Evolutionary conservation across 2,797 vertebrate genomes (phyloP).

Genomic region (Alauda arvensis): DNA sequence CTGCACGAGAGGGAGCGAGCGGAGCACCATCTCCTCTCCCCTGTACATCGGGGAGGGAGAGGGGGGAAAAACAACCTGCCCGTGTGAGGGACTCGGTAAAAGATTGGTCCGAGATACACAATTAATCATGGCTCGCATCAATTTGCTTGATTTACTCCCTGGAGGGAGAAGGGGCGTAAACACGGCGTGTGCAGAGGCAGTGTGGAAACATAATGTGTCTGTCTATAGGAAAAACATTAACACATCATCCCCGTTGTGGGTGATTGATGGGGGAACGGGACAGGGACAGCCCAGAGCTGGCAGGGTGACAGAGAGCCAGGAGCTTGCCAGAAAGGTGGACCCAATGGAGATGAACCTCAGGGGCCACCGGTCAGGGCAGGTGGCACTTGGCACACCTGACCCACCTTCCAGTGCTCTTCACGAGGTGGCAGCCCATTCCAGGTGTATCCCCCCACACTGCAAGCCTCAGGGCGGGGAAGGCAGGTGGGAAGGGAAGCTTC

Average conservation of each 20-base stretch:
- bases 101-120: conserved; percentile 71
- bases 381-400: background rate
- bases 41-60: conserved; percentile 35
- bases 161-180: conserved; percentile 74
- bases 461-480: background rate
- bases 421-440: rapidly evolving
- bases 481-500: background rate
- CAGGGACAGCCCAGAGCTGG: conserved; percentile 61
- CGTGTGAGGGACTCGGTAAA: conserved; percentile 65
- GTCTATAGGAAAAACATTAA: conserved; percentile 81
- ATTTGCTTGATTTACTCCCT: conserved; percentile 77
- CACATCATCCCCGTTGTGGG: conserved; percentile 70
- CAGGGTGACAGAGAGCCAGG: conserved; percentile 62
- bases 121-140: conserved; percentile 76
- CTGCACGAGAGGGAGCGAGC: conserved; percentile 41
- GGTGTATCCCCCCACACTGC: rapidly evolving
- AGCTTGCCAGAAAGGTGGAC: conserved; percentile 43
- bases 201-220: conserved; percentile 73
- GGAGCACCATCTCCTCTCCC: conserved; percentile 49
- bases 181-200: conserved; percentile 71
- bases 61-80: conserved; percentile 56
- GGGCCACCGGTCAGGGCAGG: background rate
- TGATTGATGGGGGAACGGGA: conserved; percentile 70
- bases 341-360: conserved; percentile 33
- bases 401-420: background rate